phyloP scores from a whole-genome alignment of 2,888 invertebrate genomes.

The Andrena trimmerana region DNA sequence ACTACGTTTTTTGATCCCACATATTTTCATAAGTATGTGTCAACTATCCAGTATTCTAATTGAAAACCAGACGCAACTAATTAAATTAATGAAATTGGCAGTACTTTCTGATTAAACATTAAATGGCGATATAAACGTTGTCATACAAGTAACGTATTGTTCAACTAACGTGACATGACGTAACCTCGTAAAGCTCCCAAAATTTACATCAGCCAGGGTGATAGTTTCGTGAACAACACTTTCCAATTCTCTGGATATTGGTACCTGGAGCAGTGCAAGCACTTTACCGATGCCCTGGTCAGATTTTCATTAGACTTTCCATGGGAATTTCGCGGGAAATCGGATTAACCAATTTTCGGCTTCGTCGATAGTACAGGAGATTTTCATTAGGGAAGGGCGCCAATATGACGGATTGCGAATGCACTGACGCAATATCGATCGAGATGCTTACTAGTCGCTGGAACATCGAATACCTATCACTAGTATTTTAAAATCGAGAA shows the following conservation, averaged over 20 bases:
- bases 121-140: conserved; percentile 7
- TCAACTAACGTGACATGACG: conserved; percentile 2
- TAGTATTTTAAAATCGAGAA: neutral
- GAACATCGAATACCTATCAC: neutral
- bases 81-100: neutral
- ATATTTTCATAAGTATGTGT: too few species aligned
- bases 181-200: conserved; percentile 5
- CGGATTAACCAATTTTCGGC: conserved; percentile 50
- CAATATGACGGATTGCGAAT: conserved; percentile 16
- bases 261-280: conserved; percentile 3
- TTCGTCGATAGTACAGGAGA: conserved; percentile 32
- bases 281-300: conserved; percentile 21
- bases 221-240: conserved; percentile 48
- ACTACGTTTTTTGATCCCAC: too few species aligned
- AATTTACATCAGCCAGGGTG: neutral
- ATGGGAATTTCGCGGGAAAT: conserved; percentile 31
- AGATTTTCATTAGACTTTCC: conserved; percentile 58
- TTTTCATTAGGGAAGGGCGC: conserved; percentile 41
- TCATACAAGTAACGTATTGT: conserved; percentile 12
- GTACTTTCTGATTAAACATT: neutral
- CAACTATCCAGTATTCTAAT: too few species aligned
- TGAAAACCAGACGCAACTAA: too few species aligned
- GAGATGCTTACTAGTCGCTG: neutral
- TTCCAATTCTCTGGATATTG: conserved; percentile 36
- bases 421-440: neutral